phyloP scores from a whole-genome alignment of 1,140 invertebrate genomes.

The Daktulosphaira vitifoliae region DNA sequence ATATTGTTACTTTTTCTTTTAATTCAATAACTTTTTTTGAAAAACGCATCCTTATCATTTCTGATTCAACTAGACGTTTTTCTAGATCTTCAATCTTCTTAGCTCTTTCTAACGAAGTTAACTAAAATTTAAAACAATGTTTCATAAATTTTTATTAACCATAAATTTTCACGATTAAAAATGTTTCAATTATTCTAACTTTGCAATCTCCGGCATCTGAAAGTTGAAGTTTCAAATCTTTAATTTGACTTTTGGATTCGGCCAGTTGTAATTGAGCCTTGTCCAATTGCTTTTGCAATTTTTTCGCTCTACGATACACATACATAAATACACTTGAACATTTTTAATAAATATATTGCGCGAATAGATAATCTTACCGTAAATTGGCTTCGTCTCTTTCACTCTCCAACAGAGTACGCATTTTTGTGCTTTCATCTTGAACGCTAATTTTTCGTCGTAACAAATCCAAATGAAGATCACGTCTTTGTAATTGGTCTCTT shows the following conservation, averaged over 20 bases:
- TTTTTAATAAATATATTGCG: no score
- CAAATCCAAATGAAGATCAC: slow-evolving; percentile 83
- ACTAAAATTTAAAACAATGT: slow-evolving; percentile 47
- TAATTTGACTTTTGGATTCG: slow-evolving; percentile 60
- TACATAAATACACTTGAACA: no score
- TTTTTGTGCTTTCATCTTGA: slow-evolving; percentile 46
- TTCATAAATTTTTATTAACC: neutral
- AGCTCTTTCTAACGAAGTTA: slow-evolving; percentile 67
- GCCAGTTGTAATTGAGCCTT: slow-evolving; percentile 60
- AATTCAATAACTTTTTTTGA: slow-evolving; percentile 59
- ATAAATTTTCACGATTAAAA: neutral
- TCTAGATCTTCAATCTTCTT: slow-evolving; percentile 75
- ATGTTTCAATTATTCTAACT: slow-evolving; percentile 44
- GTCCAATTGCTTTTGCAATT: slow-evolving; percentile 66
- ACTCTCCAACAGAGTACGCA: slow-evolving; percentile 41
- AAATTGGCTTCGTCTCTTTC: slow-evolving; percentile 68
- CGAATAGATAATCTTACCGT: slow-evolving; percentile 44
- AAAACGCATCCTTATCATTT: slow-evolving; percentile 58
- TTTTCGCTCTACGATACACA: slow-evolving; percentile 51
- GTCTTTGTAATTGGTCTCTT: slow-evolving; percentile 78
- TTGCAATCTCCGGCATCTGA: slow-evolving; percentile 75
- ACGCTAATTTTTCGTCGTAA: slow-evolving; percentile 73
- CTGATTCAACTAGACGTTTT: slow-evolving; percentile 62
- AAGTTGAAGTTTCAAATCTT: slow-evolving; percentile 67
- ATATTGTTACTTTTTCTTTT: slow-evolving; percentile 51